phyloP scores from a whole-genome alignment of 2,113 vertebrate species.

The Dryoscopus gambensis region DNA sequence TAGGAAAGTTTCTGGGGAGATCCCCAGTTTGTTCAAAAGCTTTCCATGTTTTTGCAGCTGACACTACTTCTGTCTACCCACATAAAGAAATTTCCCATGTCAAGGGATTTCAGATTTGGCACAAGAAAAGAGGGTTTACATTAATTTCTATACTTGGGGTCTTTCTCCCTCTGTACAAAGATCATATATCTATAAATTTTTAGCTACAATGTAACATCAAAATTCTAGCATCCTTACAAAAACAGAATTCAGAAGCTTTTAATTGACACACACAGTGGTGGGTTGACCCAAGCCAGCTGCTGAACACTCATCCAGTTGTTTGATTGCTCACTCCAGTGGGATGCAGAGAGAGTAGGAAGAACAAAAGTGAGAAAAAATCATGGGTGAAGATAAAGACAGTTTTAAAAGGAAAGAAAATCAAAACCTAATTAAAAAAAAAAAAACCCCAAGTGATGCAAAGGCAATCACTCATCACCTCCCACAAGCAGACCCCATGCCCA shows the following conservation, averaged over 20 bases:
- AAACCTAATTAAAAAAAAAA: not conserved
- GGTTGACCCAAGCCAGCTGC: not conserved
- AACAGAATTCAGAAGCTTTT: not conserved
- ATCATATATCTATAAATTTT: not conserved
- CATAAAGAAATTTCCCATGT: not conserved
- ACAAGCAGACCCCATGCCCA: rapidly evolving
- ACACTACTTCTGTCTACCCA: not conserved
- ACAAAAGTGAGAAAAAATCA: not conserved
- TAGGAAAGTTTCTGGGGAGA: not conserved
- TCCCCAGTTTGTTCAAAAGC: not conserved
- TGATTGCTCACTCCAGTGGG: not conserved
- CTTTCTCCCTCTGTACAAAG: not conserved
- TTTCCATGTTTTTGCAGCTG: conserved; percentile 35
- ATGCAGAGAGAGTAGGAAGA: not conserved
- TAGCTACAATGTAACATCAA: not conserved
- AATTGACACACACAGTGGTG: not conserved
- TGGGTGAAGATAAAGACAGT: not conserved
- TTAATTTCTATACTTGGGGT: not conserved
- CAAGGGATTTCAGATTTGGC: not conserved
- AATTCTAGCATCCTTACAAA: not conserved
- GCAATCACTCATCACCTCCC: not conserved
- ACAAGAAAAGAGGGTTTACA: not conserved
- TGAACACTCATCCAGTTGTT: not conserved
- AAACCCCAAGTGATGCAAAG: not conserved
- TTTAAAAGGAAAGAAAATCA: not conserved